Percentiles rank a stretch among this genome's conserved stretches.
phyloP scores from a whole-genome alignment of 2,113 vertebrate species.

The Oxyruncus cristatus region DNA sequence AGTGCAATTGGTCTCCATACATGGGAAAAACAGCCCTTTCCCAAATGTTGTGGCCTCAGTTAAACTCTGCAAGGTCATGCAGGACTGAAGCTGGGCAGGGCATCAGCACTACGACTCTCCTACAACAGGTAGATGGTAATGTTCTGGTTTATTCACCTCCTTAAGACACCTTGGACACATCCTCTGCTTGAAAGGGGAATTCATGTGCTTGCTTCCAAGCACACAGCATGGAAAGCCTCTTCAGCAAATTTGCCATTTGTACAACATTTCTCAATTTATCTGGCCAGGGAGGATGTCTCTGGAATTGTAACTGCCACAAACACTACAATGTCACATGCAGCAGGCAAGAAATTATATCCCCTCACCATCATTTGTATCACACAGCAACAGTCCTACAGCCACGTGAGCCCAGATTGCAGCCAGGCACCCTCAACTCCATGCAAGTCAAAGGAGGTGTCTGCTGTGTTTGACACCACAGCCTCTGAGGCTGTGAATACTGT shows the following conservation, averaged over 20 bases:
- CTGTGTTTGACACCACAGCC: background rate
- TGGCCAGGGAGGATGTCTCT: background rate
- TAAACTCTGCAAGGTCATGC: background rate
- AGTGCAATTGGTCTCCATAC: background rate
- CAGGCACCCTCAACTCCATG: background rate
- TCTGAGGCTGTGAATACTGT: background rate
- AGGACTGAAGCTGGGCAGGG: background rate
- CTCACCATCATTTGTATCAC: background rate
- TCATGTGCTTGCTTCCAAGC: background rate
- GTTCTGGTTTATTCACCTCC: background rate
- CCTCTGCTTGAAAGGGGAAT: background rate
- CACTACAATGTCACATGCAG: accelerated
- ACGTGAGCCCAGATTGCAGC: background rate
- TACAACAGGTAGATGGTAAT: background rate
- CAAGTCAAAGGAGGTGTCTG: background rate
- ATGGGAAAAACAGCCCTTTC: background rate
- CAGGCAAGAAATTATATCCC: background rate
- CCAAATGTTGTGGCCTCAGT: background rate
- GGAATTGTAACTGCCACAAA: background rate
- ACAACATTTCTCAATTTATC: background rate
- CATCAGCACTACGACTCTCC: background rate
- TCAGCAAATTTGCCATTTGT: background rate
- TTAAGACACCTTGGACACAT: background rate
- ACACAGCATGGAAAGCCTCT: background rate
- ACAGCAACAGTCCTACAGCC: background rate